Percentiles rank a stretch among this genome's conserved stretches.
These are phyloP conservation scores for Urosaurus nigricauda DNA, from an alignment of 2,797 vertebrate genomes.

Conservation along the genomic window DNA sequence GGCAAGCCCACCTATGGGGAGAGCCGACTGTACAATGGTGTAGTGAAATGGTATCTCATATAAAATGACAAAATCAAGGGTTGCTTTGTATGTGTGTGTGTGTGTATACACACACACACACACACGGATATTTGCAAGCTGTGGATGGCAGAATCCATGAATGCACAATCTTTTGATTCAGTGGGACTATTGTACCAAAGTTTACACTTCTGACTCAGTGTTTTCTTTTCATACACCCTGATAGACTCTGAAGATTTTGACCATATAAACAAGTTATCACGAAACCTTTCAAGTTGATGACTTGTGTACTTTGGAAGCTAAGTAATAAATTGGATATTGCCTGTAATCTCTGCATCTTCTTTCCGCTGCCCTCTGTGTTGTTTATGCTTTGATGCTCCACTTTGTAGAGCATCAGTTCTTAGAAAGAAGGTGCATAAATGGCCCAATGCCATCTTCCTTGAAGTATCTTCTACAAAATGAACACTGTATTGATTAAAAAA, in stretches of 20 bases:
- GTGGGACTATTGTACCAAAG: neutral
- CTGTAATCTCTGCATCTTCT: neutral
- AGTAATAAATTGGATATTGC: neutral
- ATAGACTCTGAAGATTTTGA: constrained; percentile 17
- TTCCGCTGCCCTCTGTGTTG: neutral
- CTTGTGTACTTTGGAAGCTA: neutral
- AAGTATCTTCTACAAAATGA: constrained; percentile 41
- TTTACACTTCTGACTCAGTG: neutral
- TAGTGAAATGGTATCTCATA: too few relatives aligned
- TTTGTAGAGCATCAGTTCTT: neutral
- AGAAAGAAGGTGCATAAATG: neutral
- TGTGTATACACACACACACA: too few relatives aligned
- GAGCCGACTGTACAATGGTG: too few relatives aligned
- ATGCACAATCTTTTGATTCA: too few relatives aligned
- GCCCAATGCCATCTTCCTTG: neutral
- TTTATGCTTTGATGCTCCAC: constrained; percentile 1
- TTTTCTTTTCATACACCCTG: neutral
- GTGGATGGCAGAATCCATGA: too few relatives aligned
- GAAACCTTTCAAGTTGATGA: neutral
- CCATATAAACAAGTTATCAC: neutral
- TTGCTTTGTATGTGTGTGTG: too few relatives aligned
- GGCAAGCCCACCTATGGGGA: too few relatives aligned
- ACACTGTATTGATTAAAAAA: neutral
- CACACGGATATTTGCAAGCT: too few relatives aligned
- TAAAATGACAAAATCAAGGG: too few relatives aligned